Base-by-base conservation (phyloP, 1,140 invertebrate genomes). In the Zophobas morio region DNA sequence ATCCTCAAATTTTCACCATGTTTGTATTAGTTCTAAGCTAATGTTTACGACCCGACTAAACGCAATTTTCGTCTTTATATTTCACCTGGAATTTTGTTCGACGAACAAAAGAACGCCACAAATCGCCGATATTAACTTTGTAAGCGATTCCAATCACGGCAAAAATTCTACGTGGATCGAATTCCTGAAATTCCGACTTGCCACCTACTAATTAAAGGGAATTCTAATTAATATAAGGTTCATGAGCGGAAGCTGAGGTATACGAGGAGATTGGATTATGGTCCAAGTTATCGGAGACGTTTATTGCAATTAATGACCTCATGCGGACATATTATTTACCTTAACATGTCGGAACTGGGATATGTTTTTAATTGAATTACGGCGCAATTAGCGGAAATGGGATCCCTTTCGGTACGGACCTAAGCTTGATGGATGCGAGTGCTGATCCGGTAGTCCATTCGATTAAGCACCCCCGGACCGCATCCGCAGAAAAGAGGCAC, bases 241-340 rank as follows among this genome's bases (percentile, higher is more conserved):
- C 36, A 73, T 56, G 35, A 53, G 53, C 47, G 70, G 49, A 72
- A 72, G 46, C 53, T 72, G 70, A 53, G 70, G 42, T 72, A 36
- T 47, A 72, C 46, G 47, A 66, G 33, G 2, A 47, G 47, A 71
- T 71, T 47, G 47, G n/a, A 72, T 51, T 72, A 42, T 3, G 70
- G 6, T 51, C 70, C 35, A 53, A 72, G 33, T 72, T 72, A 73
- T 73, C 71, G 71, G n/a, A 35, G 71, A 73, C 71, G 54, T 56
- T 73, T 56, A 73, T 73, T 73, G 54, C 71, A 73, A 73, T 73
- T 73, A 73, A 73, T 73, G 54, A 73, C 49, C 54, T 37, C 37
- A 66, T 66, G 60, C 49, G 37, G 32, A 40, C 60, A 42, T 66
- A 66, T 66, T 63, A 63, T 63, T 63, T 63, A 63, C 60, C 60